Evolutionary conservation across 2,797 vertebrate genomes (phyloP), one percentile per base, ranked within the genome.

Genomic region (Leuciscus waleckii): DNA sequence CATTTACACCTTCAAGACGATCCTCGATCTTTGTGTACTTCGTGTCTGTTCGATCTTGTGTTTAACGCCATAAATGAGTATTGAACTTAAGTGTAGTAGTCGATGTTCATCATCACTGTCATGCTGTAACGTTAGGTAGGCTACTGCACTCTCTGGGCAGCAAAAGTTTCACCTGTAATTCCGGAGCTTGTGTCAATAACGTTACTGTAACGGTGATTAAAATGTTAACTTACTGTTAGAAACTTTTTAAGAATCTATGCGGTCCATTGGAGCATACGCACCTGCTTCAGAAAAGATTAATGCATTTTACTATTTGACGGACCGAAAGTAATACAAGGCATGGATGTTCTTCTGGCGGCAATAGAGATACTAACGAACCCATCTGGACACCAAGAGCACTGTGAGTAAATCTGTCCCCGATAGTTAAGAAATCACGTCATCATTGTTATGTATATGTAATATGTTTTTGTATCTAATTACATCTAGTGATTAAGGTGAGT

Each of bases 331-430:
- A 67, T 7, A 67, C n/a, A 10, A 14, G 43, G 63, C 71, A 76
- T 83, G 82, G 82, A 83, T 26, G 46, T 49, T 54, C 82, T 83
- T 83, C 61, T 83, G 23, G 71, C 49, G 16, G 82, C 82, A 51
- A 83, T 76, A 46, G 82, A 83, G 82, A 76, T 83, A 14, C 16
- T 67, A n/a, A 67, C 82, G 23, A 76, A 67, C 43, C 2, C 82
- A 67, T 67, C 71, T 49, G 73, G 35, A 83, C 82, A 76, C 5
- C 43, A 83, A 13, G 71, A 83, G 16, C 29, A 21, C 16, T 54
- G 82, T 83, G 43, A 76, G 82, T 76, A 21, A 73, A n/a, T 19
- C 10, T 81, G 37, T 74, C 1, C 1, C 11, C 2, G 1, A 37
- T 11, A 2, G 39, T 81, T n/a, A 11, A 17, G 19, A 37, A 35